Conservation (phyloP, 2,888 invertebrate species). For the Cataglyphis livida region DNA sequence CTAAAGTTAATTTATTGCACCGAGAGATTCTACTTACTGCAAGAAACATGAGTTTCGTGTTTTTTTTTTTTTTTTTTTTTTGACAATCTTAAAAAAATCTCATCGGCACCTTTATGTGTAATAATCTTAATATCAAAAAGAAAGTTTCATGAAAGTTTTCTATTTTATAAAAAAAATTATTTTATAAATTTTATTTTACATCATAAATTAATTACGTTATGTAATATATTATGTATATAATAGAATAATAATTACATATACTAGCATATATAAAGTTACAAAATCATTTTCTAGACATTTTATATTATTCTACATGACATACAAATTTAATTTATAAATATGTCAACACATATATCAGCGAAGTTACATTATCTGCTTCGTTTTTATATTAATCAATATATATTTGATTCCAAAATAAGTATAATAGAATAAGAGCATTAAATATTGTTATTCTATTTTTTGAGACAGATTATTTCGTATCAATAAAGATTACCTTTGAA, state of each 20-base stretch:
- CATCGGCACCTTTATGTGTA: not conserved
- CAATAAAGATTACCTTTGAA: not conserved
- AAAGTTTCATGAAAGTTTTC: not conserved
- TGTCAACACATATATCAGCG: not conserved
- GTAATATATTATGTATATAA: not conserved
- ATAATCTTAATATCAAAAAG: not conserved
- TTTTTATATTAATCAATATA: not conserved
- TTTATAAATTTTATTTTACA: not conserved
- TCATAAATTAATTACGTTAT: not conserved
- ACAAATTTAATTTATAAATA: not conserved
- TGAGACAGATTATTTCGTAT: not conserved
- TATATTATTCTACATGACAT: not conserved
- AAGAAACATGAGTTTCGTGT: not conserved
- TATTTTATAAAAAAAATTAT: not conserved
- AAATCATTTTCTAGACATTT: not conserved
- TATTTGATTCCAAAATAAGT: not conserved
- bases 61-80: not conserved
- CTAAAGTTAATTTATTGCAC: slow-evolving; percentile 43
- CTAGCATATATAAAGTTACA: not conserved
- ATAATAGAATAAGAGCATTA: not conserved
- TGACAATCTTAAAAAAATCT: not conserved
- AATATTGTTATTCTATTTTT: too few relatives aligned
- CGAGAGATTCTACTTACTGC: slow-evolving; percentile 49
- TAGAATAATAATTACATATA: not conserved
- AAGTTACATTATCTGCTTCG: not conserved